Evolutionary conservation across 2,888 invertebrate genomes (phyloP).

Genomic region (Gymnocheta viridis): DNA sequence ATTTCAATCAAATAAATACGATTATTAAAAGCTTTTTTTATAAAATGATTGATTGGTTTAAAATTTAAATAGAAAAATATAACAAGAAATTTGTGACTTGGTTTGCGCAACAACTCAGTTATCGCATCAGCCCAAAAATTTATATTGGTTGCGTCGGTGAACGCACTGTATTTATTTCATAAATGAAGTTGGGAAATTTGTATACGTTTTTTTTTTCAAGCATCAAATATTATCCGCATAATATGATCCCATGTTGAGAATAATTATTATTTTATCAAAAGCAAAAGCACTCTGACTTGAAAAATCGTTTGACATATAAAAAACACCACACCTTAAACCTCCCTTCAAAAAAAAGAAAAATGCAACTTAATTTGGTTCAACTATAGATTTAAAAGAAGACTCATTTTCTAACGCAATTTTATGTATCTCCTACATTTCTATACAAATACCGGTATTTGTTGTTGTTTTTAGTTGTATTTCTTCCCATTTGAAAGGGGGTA

Average conservation of each 20-base stretch:
- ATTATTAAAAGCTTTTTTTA: too few relatives aligned
- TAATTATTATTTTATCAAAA: neutral
- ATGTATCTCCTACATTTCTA: neutral
- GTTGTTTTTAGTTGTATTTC: neutral
- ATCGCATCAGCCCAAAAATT: too few relatives aligned
- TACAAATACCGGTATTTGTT: constrained; percentile 18
- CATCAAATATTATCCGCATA: too few relatives aligned
- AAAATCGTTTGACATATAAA: neutral
- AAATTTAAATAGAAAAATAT: too few relatives aligned
- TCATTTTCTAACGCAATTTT: neutral
- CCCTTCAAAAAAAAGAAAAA: neutral
- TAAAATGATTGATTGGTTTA: too few relatives aligned
- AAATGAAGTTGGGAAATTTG: neutral
- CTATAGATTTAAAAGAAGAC: neutral
- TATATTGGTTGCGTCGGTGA: too few relatives aligned
- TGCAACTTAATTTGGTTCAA: neutral
- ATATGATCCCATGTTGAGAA: neutral
- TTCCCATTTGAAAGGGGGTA: neutral
- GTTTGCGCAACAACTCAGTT: too few relatives aligned
- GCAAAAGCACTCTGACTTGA: neutral
- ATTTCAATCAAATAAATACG: too few relatives aligned
- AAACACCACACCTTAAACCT: neutral
- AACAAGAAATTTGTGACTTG: too few relatives aligned
- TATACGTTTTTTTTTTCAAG: neutral
- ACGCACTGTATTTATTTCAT: too few relatives aligned